Evolutionary conservation across 2,797 vertebrate genomes (phyloP), one percentile per base, ranked within the genome.

Genomic region (Coluber constrictor): DNA sequence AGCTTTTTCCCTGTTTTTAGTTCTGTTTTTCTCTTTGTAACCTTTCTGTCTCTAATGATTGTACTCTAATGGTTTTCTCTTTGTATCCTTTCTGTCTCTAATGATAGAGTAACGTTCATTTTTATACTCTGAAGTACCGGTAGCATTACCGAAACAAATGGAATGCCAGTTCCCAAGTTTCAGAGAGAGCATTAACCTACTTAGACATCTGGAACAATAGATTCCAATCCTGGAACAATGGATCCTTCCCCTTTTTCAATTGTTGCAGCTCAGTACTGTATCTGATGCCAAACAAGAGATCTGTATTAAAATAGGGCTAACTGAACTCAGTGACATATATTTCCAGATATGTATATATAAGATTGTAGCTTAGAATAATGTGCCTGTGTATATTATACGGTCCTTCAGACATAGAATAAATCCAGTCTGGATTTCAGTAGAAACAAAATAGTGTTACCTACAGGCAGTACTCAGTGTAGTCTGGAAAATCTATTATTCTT

Each of bases 351-450:
- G n/a, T 59, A 29, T 37, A 88, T 20, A n/a, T 90, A 70, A n/a
- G 51, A 20, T 7, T 56, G 29, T 23, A 74, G 12, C n/a, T 74
- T 51, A 93, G 57, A 92, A 93, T 95, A 96, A 92, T 93, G 90
- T 23, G 92, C 57, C 60, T 93, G n/a, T 93, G 43, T 47, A 18
- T 20, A 94, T 92, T 94, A 88, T 92, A 94, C 90, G 61, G 86
- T 93, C 94, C 93, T 92, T 90, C 9, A 83, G 20, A 43, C 18
- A 83, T 47, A 83, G 20, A 47, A 83, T 83, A 43, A 83, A 83
- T 43, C 20, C 20, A 83, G 5, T 83, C 32, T 43, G 74, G 32
- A 79, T 83, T 83, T 83, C 20, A 47, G 18, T 47, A 47, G 37
- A 83, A 83, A 83, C 74, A 79, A 43, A 79, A 43, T 11, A 79